A percentile compares a stretch with the other conserved stretches of the same genome.
Evolutionary conservation across 1,140 invertebrate species (phyloP).

Genomic region (Macrotrachela quadricornifera): DNA sequence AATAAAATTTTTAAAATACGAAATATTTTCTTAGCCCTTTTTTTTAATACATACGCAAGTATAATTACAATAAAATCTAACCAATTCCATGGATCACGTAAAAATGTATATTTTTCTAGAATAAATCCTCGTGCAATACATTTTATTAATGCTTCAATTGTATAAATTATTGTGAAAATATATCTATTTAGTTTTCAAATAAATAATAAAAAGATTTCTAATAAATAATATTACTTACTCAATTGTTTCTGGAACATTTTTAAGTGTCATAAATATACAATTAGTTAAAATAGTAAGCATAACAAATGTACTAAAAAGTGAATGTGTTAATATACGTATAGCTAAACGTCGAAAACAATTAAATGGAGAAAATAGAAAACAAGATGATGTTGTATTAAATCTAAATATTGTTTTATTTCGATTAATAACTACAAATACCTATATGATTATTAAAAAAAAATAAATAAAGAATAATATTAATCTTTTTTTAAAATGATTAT

Average conservation of each 20-base stretch:
- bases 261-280: too few relatives aligned
- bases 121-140: slow-evolving; percentile 81
- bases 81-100: slow-evolving; percentile 91
- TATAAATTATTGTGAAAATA: slow-evolving; percentile 82
- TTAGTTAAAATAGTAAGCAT: too few relatives aligned
- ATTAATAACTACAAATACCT: slow-evolving; percentile 87
- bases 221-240: too few relatives aligned
- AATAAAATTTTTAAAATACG: too few relatives aligned
- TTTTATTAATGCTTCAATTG: slow-evolving; percentile 81
- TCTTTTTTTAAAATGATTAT: neutral
- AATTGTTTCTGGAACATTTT: too few relatives aligned
- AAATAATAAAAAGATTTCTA: too few relatives aligned
- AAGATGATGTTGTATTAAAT: slow-evolving; percentile 66
- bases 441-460: neutral
- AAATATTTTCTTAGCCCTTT: too few relatives aligned
- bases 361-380: slow-evolving; percentile 77
- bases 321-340: slow-evolving; percentile 56
- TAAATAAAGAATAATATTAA: neutral
- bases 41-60: too few relatives aligned
- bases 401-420: slow-evolving; percentile 83
- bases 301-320: too few relatives aligned
- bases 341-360: slow-evolving; percentile 57
- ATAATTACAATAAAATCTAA: slow-evolving; percentile 73
- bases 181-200: too few relatives aligned
- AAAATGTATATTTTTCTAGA: slow-evolving; percentile 78